phyloP scores from a whole-genome alignment of 2,888 invertebrate species.

The Zygothrica quintamaculata region DNA sequence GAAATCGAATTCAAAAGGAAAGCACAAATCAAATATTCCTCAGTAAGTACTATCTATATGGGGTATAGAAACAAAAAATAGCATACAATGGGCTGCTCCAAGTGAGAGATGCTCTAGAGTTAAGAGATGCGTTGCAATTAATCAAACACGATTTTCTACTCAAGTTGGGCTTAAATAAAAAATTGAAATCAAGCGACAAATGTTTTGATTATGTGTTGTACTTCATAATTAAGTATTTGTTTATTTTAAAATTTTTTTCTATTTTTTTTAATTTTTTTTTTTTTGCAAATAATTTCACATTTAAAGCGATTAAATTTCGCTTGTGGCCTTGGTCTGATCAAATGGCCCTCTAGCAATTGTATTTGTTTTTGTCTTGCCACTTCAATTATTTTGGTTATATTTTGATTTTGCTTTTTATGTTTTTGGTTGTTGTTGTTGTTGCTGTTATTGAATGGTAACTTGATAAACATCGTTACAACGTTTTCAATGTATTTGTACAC shows the following conservation, averaged over 20 bases:
- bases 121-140: conserved; percentile 64
- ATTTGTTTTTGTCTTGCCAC: conserved; percentile 34
- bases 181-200: conserved; percentile 60
- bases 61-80: conserved; percentile 9
- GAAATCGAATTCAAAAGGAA: conserved; percentile 49
- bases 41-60: conserved; percentile 2
- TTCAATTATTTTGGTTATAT: conserved; percentile 46
- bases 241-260: conserved; percentile 21
- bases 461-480: conserved; percentile 28
- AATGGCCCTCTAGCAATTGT: conserved; percentile 34
- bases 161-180: conserved; percentile 33
- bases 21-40: conserved; percentile 39
- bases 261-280: conserved; percentile 7
- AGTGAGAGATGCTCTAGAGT: conserved; percentile 23
- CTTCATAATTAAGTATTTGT: conserved; percentile 40
- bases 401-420: conserved; percentile 30
- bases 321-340: conserved; percentile 61
- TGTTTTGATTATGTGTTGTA: conserved; percentile 63
- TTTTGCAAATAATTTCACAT: conserved; percentile 73
- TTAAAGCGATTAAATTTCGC: conserved; percentile 79
- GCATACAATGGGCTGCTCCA: conserved; percentile 17
- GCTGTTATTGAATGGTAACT: conserved; percentile 21
- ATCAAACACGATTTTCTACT: conserved; percentile 66
- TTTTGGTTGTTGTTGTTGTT: conserved; percentile 4
- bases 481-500: too few relatives aligned